Evolutionary conservation across 2,888 invertebrate species (phyloP), one percentile per base, ranked within the genome.

Genomic region (Drosophila yooni): DNA sequence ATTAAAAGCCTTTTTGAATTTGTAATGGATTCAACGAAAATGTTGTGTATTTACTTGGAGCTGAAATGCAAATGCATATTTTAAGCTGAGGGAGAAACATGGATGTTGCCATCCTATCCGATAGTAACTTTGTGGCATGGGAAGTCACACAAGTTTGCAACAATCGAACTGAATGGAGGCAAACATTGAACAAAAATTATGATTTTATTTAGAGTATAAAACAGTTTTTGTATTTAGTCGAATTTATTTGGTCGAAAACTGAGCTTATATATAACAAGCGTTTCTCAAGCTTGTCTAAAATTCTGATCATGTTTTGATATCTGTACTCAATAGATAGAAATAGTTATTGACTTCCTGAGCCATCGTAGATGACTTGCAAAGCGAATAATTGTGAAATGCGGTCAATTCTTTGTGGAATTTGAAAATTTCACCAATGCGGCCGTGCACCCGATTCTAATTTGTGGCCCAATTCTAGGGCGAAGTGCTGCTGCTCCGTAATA

Each of bases 361-460:
- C 13, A 43, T 21, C 25, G 43, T 48, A 61, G 43, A 70, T 50
- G 48, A 62, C 51, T 59, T 11, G 52, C 66, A 64, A 61, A 66
- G 40, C 29, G 31, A 53, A 70, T 57, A 63, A 48, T 60, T 66
- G 18, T 46, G 79, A 63, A 87, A 87, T 88, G 87, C 86, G 87
- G 87, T 82, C 87, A 88, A 58, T 74, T 74, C 67, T 77, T 29
- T 69, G 74, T 61, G 88, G 76, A 83, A 86, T 82, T 86, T 70
- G 59, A 33, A 70, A 64, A 72, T 88, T 88, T 88, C 87, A 87
- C 88, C 87, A 48, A 58, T 53, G 62, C 51, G 57, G 36, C 84
- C 81, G 83, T 85, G 81, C 73, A 43, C 61, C 60, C 66, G 76
- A 79, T 83, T 88, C 89, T 83, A 87, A 81, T 87, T 77, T 76